Percentiles rank a stretch among this genome's conserved stretches.
Conservation (phyloP, 2,113 vertebrate species). For the Myiagra hebetior region DNA sequence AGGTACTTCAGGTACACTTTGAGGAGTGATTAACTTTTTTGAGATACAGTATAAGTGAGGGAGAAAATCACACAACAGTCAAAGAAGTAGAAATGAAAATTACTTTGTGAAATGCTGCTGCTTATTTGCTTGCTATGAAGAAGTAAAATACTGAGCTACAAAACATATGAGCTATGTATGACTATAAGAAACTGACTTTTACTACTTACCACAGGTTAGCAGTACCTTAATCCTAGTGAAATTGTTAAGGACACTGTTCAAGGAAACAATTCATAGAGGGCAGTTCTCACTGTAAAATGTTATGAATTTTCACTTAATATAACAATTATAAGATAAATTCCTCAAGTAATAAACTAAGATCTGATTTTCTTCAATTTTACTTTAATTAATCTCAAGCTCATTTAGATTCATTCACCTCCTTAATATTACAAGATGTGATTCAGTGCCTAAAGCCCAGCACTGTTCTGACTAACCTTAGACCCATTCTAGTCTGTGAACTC, state of each 20-base stretch:
- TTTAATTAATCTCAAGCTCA: background rate
- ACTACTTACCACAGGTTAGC: background rate
- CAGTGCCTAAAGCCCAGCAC: background rate
- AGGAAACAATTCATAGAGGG: background rate
- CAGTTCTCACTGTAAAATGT: background rate
- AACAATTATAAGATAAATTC: background rate
- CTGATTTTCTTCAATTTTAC: background rate
- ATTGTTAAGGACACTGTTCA: background rate
- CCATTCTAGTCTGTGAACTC: background rate
- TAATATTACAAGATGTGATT: background rate
- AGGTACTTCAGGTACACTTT: background rate
- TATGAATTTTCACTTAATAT: background rate
- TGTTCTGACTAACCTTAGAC: background rate
- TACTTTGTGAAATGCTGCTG: background rate
- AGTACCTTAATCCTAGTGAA: background rate
- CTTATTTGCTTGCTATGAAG: background rate
- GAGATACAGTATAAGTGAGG: background rate
- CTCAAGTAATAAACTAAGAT: background rate
- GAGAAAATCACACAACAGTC: background rate
- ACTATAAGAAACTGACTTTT: background rate
- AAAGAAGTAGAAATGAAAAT: background rate
- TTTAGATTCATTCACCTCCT: background rate
- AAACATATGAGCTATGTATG: background rate
- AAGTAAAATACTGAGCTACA: background rate
- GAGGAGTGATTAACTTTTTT: background rate